phyloP scores from a whole-genome alignment of 2,113 vertebrate species.

The Naja naja region DNA sequence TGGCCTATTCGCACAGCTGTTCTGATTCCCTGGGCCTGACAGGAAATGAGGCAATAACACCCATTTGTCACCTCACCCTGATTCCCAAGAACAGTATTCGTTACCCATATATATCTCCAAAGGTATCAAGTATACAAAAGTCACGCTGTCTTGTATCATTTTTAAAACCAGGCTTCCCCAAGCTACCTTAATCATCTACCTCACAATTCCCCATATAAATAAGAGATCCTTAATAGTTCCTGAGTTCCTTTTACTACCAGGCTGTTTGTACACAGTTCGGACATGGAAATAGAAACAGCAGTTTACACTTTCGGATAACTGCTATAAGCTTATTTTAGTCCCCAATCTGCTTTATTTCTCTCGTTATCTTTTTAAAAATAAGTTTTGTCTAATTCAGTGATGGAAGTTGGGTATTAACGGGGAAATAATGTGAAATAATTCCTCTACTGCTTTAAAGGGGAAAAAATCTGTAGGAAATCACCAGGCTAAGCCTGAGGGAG shows the following conservation, averaged over 20 bases:
- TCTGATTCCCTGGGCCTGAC: too few relatives aligned
- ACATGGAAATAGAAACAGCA: not conserved
- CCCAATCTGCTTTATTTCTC: not conserved
- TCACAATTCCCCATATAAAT: not conserved
- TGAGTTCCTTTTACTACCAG: not conserved
- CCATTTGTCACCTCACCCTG: not conserved
- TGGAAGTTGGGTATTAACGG: not conserved
- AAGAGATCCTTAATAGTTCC: too few relatives aligned
- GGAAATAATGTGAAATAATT: not conserved
- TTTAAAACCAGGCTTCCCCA: not conserved
- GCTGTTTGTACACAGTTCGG: not conserved
- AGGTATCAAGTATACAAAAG: not conserved
- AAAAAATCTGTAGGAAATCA: not conserved
- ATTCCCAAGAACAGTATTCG: not conserved
- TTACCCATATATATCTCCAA: not conserved
- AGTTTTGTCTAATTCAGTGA: not conserved
- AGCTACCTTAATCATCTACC: not conserved
- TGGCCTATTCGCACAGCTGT: too few relatives aligned
- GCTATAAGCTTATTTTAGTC: not conserved
- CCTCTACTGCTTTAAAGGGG: not conserved
- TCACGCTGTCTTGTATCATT: not conserved
- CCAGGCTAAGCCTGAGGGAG: not conserved
- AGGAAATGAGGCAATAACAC: not conserved
- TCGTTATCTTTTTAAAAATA: not conserved
- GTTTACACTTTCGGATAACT: not conserved